phyloP scores from a whole-genome alignment of 2,888 invertebrate species.

The Synanthedon tipuliformis region DNA sequence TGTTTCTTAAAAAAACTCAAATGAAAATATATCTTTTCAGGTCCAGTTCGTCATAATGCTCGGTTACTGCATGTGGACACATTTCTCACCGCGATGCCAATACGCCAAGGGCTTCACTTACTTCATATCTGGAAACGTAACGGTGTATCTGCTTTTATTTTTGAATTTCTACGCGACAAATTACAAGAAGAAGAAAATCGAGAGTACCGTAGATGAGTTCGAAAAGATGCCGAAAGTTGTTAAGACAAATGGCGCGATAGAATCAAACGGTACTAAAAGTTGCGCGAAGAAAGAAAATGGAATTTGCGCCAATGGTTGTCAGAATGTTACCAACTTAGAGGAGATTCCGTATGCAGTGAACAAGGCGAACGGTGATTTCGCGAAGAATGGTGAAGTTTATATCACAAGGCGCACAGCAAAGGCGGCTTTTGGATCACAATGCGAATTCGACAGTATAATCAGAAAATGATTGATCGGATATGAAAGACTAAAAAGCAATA shows the following conservation, averaged over 20 bases:
- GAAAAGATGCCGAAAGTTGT: conserved; percentile 26
- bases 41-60: conserved; percentile 77
- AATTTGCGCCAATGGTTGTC: conserved; percentile 23
- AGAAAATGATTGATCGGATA: conserved; percentile 48
- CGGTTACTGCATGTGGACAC: conserved; percentile 67
- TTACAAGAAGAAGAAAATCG: conserved; percentile 46
- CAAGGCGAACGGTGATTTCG: conserved; percentile 42
- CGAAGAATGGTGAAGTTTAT: conserved; percentile 42
- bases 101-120: conserved; percentile 71
- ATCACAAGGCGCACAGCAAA: conserved; percentile 47
- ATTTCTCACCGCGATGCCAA: conserved; percentile 71
- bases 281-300: conserved; percentile 24
- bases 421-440: conserved; percentile 34
- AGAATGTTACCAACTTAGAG: conserved; percentile 24
- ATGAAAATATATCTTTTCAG: conserved; percentile 43
- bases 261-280: conserved; percentile 16
- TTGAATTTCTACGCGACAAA: conserved; percentile 74
- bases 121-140: conserved; percentile 66
- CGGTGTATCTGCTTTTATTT: conserved; percentile 74
- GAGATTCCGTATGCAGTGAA: conserved; percentile 42
- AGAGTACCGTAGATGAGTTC: conserved; percentile 26
- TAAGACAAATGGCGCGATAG: conserved; percentile 19
- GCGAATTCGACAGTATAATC: conserved; percentile 46
- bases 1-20: neutral
- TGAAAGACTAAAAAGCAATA: conserved; percentile 14